Evolutionary conservation across 2,888 invertebrate species (phyloP).

Genomic region (Acanthococcus lagerstroemiae): DNA sequence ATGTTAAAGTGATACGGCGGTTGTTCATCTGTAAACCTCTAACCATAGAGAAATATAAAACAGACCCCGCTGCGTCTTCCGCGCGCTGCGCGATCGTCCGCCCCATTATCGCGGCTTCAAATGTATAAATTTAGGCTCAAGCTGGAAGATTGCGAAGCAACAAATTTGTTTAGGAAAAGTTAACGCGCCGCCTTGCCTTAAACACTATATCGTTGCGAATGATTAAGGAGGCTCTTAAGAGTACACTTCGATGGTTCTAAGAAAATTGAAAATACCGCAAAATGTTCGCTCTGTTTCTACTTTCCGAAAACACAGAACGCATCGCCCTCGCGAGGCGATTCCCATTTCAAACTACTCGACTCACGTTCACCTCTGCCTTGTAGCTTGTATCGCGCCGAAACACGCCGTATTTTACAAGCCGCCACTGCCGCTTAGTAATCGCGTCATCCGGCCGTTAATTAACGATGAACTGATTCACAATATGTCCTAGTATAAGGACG

Average conservation of each 20-base stretch:
- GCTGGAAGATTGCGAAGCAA: conserved; percentile 19
- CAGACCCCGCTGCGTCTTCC: conserved; percentile 1
- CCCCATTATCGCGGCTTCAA: conserved; percentile 19
- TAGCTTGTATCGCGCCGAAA: too few species aligned
- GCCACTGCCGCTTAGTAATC: too few species aligned
- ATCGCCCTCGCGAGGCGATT: not conserved
- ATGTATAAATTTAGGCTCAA: conserved; percentile 19
- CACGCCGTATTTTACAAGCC: too few species aligned
- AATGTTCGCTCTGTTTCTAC: conserved; percentile 26
- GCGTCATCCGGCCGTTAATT: too few species aligned
- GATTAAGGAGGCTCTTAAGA: conserved; percentile 29
- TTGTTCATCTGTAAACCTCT: conserved; percentile 18
- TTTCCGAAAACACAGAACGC: conserved; percentile 11
- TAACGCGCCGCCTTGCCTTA: conserved; percentile 12
- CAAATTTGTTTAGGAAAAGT: conserved; percentile 23
- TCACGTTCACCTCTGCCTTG: too few species aligned
- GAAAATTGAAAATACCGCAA: conserved; percentile 32
- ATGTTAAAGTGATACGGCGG: conserved; percentile 26
- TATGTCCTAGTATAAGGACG: too few species aligned
- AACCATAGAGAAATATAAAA: conserved; percentile 24
- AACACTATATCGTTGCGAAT: conserved; percentile 25
- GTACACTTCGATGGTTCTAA: conserved; percentile 26
- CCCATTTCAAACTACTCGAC: too few species aligned
- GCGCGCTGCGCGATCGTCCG: conserved; percentile 5
- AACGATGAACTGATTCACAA: too few species aligned